Percentiles rank a stretch among this genome's conserved stretches.
Evolutionary conservation across 2,113 vertebrate species (phyloP).

Genomic region (Gambusia affinis): DNA sequence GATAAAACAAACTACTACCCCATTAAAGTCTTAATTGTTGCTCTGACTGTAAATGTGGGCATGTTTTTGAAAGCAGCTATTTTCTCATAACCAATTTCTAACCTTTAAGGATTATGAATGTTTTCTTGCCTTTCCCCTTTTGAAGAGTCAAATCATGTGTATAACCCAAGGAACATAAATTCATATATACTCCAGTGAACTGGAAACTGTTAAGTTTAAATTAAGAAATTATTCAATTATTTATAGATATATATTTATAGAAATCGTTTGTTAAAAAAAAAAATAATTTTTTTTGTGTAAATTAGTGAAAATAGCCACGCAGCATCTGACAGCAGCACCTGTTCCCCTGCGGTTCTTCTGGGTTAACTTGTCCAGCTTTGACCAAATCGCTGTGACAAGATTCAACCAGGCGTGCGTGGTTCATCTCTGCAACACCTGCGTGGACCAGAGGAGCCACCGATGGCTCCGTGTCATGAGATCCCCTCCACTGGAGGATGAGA

Average conservation of each 20-base stretch:
- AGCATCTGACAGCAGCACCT: slow-evolving; percentile 32
- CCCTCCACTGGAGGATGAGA: slow-evolving; percentile 9
- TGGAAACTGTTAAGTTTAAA: too few relatives aligned
- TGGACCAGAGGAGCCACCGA: slow-evolving; percentile 17
- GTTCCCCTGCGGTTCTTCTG: not conserved
- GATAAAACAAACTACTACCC: too few relatives aligned
- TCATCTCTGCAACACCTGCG: slow-evolving; percentile 27
- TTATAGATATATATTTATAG: too few relatives aligned
- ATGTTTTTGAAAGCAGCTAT: not conserved
- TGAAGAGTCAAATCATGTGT: not conserved
- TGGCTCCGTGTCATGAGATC: slow-evolving; percentile 47
- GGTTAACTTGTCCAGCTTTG: slow-evolving; percentile 17
- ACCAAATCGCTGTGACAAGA: slow-evolving; percentile 53
- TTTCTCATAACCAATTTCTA: not conserved
- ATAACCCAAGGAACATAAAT: not conserved
- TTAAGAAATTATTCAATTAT: too few relatives aligned
- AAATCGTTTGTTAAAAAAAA: too few relatives aligned
- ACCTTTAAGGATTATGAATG: not conserved
- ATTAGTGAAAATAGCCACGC: not conserved
- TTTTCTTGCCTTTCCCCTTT: not conserved
- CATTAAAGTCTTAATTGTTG: too few relatives aligned
- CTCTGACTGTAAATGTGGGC: not conserved
- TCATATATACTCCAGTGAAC: not conserved
- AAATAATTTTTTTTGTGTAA: not conserved
- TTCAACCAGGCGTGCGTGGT: slow-evolving; percentile 27